Evolutionary conservation across 2,797 vertebrate species (phyloP), one percentile per base, ranked within the genome.

Genomic region (Syncerus caffer): DNA sequence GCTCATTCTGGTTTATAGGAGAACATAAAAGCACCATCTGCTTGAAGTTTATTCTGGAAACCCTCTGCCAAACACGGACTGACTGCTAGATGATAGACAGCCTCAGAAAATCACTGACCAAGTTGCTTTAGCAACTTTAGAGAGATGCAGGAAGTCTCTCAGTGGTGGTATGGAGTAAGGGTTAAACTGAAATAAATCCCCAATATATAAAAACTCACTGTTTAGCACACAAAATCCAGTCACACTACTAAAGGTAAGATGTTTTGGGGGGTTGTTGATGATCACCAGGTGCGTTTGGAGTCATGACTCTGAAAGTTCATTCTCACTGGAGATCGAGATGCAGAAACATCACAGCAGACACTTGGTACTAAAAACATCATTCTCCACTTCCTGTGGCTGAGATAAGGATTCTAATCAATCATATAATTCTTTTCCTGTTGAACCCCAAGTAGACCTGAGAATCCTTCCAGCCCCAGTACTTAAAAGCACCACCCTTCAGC

Each of bases 351-450:
- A 7, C 0, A 2, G 14, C 21, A 58, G 12, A 38, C 11, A 4
- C 9, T 0, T 0, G 21, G 2, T 0, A 12, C 76, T 78, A 31
- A 2, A 2, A 17, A 5, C 23, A 34, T 29, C 6, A 1, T 1
- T 3, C 11, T 23, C 6, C 16, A 25, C 21, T 45, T 29, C 9
- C 45, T 53, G 29, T 14, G 19, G 34, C n/a, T 1, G 1, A 17
- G 23, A 7, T 4, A 8, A 1, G 19, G 15, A 9, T 4, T 7
- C n/a, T 4, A 0, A 25, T 50, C 58, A 14, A 0, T 3, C 15
- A 47, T 12, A 0, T 1, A 1, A 0, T 3, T 31, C 50, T 45
- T 34, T 16, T 25, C 38, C 62, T 38, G 16, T 3, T 0, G 60
- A 87, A 4, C 31, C 47, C 34, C 21, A 34, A 1, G 9, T 3